A percentile compares a stretch with the other conserved stretches of the same genome.
Evolutionary conservation across 2,888 invertebrate genomes (phyloP).

Genomic region (Dyspetes luteomarginatus): DNA sequence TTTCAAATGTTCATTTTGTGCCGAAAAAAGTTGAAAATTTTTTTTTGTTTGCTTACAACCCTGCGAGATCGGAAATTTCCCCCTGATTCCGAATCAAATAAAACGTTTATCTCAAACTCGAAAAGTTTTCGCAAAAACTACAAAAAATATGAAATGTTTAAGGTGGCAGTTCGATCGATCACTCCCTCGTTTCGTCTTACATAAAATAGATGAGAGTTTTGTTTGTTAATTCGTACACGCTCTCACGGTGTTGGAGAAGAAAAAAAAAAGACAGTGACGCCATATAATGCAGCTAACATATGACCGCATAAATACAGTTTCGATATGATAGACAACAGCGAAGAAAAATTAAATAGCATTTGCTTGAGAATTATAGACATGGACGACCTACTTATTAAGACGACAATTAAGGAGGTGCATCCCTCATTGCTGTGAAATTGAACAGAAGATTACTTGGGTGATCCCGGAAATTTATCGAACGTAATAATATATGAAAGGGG

Average conservation of each 20-base stretch:
- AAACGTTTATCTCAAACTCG: no score
- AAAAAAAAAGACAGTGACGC: neutral
- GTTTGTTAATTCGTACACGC: slow-evolving; percentile 11
- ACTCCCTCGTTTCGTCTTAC: no score
- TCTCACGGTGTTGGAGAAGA: slow-evolving; percentile 33
- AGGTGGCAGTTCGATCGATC: no score
- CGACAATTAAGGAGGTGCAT: slow-evolving; percentile 38
- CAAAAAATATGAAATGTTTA: no score
- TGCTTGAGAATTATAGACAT: neutral
- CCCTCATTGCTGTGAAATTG: neutral
- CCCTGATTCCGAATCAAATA: no score
- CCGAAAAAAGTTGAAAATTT: no score
- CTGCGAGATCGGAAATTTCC: no score
- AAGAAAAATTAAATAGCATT: slow-evolving; percentile 16
- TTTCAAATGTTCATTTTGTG: no score
- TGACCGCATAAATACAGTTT: neutral
- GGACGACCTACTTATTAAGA: slow-evolving; percentile 37
- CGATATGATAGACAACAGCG: neutral
- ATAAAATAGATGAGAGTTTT: neutral
- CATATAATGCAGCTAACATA: neutral
- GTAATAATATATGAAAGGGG: slow-evolving; percentile 35
- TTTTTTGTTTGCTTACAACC: no score
- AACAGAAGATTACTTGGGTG: slow-evolving; percentile 34
- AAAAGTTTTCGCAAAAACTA: no score
- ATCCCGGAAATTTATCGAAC: slow-evolving; percentile 46